Conservation (phyloP, 2,888 invertebrate genomes). For the Dryadula phaetusa region DNA sequence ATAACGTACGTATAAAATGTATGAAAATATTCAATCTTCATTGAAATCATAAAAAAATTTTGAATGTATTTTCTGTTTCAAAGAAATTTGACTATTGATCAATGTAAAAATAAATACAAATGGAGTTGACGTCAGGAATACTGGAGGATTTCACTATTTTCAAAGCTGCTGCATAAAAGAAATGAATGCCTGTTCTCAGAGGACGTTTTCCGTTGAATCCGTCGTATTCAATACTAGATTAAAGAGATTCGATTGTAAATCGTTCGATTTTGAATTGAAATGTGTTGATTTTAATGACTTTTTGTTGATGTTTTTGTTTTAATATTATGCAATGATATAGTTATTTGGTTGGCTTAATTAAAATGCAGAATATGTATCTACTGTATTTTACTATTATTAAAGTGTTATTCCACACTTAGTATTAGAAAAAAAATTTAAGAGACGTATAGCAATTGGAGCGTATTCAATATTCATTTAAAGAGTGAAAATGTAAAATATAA, state of each 20-base stretch:
- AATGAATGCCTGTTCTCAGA: slow-evolving; percentile 36
- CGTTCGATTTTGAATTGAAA: background rate
- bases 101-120: slow-evolving; percentile 32
- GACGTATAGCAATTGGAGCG: too few species aligned
- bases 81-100: slow-evolving; percentile 30
- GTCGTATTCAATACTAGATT: slow-evolving; percentile 25
- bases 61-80: background rate
- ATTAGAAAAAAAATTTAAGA: too few species aligned
- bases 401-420: too few species aligned
- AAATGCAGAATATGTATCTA: too few species aligned
- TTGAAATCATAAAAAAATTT: background rate
- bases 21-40: background rate
- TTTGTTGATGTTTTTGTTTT: too few species aligned
- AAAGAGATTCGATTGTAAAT: slow-evolving; percentile 3
- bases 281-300: background rate
- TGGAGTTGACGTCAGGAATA: slow-evolving; percentile 32
- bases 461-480: too few species aligned
- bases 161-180: slow-evolving; percentile 36
- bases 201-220: slow-evolving; percentile 20
- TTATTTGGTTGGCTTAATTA: too few species aligned
- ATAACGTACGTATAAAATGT: background rate
- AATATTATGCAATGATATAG: too few species aligned
- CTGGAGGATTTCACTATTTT: slow-evolving; percentile 40
- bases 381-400: too few species aligned
- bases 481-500: too few species aligned